phyloP scores from a whole-genome alignment of 1,140 invertebrate species.

The Cherax quadricarinatus region DNA sequence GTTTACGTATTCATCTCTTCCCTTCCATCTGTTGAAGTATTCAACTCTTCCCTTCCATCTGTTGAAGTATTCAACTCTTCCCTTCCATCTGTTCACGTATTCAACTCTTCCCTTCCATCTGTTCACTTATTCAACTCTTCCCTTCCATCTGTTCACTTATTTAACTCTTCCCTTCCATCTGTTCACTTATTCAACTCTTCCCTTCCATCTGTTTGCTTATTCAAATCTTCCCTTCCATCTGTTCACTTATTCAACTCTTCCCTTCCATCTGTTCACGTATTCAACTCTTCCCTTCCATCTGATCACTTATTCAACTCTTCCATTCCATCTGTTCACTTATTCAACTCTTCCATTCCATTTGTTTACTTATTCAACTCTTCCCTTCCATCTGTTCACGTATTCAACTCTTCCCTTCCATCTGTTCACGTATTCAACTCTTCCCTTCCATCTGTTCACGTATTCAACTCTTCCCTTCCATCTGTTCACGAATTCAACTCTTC shows the following conservation, averaged over 20 bases:
- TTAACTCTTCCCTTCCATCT: not conserved
- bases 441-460: no score
- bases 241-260: not conserved
- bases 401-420: not conserved
- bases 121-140: not conserved
- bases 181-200: not conserved
- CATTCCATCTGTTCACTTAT: not conserved
- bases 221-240: not conserved
- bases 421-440: not conserved
- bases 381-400: not conserved
- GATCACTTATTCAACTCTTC: not conserved
- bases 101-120: not conserved
- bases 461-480: not conserved
- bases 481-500: not conserved
- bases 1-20: not conserved
- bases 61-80: not conserved
- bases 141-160: no score
- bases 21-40: not conserved
- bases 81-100: not conserved
- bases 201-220: no score
- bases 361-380: not conserved
- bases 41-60: not conserved
- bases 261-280: not conserved
- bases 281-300: not conserved
- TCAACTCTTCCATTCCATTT: not conserved